phyloP scores from a whole-genome alignment of 2,113 vertebrate species.

The Oncorhynchus clarkii region DNA sequence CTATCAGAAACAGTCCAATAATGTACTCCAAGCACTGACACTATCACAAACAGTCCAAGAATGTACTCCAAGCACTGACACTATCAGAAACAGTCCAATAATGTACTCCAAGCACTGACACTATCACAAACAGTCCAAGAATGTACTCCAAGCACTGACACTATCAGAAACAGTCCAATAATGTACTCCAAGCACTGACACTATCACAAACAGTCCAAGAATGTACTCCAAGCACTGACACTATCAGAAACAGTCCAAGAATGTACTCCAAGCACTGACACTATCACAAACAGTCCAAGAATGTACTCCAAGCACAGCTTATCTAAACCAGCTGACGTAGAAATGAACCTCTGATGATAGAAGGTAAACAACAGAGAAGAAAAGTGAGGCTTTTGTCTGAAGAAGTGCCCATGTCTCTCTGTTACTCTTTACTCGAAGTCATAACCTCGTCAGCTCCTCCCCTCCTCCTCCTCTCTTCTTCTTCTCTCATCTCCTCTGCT shows the following conservation, averaged over 20 bases:
- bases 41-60: neutral
- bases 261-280: neutral
- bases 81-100: neutral
- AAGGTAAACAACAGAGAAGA: neutral
- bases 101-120: neutral
- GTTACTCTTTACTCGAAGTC: neutral
- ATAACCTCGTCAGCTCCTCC: neutral
- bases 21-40: neutral
- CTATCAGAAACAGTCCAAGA: neutral
- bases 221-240: neutral
- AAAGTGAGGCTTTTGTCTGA: neutral
- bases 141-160: neutral
- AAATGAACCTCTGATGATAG: constrained; percentile 5
- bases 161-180: neutral
- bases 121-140: neutral
- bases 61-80: neutral
- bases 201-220: neutral
- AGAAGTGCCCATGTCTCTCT: constrained; percentile 1
- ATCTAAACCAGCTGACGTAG: neutral
- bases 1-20: neutral
- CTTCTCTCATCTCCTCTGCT: neutral
- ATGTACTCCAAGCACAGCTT: neutral
- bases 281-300: neutral
- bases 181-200: neutral
- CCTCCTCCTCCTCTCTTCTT: neutral